Evolutionary conservation across 2,888 invertebrate species (phyloP).

Genomic region (Agrypnus murinus): DNA sequence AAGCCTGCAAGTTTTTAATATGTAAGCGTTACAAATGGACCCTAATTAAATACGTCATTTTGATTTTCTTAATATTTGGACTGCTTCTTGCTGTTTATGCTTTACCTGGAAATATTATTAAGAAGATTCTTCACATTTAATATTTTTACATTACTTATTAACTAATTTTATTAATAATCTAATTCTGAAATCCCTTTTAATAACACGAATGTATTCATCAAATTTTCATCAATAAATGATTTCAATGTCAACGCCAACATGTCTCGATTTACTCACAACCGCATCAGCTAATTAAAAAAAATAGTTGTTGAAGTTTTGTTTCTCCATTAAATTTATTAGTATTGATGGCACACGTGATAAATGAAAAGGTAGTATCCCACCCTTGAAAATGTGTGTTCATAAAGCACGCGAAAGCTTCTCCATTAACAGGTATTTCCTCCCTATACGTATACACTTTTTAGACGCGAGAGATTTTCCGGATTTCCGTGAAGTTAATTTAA

Average conservation of each 20-base stretch:
- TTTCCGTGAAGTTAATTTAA: background rate
- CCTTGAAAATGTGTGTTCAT: slow-evolving; percentile 7
- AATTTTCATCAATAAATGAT: slow-evolving; percentile 11
- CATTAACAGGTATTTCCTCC: background rate
- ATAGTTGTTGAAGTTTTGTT: background rate
- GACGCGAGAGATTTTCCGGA: too few relatives aligned
- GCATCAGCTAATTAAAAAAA: slow-evolving; percentile 21
- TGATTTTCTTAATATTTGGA: slow-evolving; percentile 65
- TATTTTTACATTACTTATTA: slow-evolving; percentile 1
- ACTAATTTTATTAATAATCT: background rate
- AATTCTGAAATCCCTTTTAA: slow-evolving; percentile 5
- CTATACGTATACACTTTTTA: too few relatives aligned
- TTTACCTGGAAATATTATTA: slow-evolving; percentile 72
- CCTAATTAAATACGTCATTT: slow-evolving; percentile 65
- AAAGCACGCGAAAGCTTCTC: slow-evolving; percentile 19
- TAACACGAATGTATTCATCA: slow-evolving; percentile 3
- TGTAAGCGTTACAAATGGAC: slow-evolving; percentile 70
- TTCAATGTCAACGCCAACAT: background rate
- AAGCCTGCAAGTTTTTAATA: slow-evolving; percentile 69
- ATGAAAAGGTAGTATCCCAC: slow-evolving; percentile 17
- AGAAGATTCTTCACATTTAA: slow-evolving; percentile 68
- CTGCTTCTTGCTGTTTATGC: slow-evolving; percentile 70
- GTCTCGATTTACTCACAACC: too few relatives aligned
- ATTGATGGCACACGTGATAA: slow-evolving; percentile 26
- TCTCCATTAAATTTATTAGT: slow-evolving; percentile 25